Percentiles rank a stretch among this genome's conserved stretches.
Evolutionary conservation across 1,140 invertebrate genomes (phyloP).

Genomic region (Paracyclopina nana): DNA sequence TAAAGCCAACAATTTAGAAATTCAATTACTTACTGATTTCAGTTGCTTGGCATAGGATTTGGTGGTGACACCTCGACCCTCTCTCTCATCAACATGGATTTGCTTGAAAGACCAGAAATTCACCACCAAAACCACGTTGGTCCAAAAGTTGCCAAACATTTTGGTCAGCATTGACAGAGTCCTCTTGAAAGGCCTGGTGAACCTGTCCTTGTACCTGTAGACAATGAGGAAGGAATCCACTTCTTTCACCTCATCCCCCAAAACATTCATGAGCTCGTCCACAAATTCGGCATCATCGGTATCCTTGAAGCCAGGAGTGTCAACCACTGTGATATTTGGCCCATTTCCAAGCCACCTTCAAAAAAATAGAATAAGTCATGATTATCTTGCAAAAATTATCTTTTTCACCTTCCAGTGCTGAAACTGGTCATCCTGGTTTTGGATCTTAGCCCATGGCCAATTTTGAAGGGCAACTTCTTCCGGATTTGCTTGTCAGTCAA

Average conservation of each 20-base stretch:
- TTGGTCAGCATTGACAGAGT: constrained; percentile 8
- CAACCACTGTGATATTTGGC: constrained; percentile 12
- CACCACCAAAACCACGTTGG: constrained; percentile 12
- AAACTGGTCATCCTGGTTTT: constrained; percentile 12
- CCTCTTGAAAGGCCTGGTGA: constrained; percentile 8
- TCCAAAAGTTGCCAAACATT: constrained; percentile 15
- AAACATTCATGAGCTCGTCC: constrained; percentile 14
- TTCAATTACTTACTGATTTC: no score
- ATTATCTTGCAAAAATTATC: neutral
- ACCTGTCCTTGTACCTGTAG: constrained; percentile 15
- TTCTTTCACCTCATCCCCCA: constrained; percentile 13
- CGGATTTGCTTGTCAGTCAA: neutral
- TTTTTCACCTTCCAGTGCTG: neutral
- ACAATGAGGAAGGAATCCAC: constrained; percentile 13
- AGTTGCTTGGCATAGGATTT: constrained; percentile 6
- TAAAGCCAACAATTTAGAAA: no score
- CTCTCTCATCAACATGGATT: constrained; percentile 4
- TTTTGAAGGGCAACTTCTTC: constrained; percentile 8
- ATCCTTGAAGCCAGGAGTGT: constrained; percentile 15
- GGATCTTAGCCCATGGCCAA: constrained; percentile 14
- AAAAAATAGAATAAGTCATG: neutral
- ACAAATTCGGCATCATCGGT: constrained; percentile 10
- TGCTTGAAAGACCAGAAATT: constrained; percentile 15
- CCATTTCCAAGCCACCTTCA: neutral
- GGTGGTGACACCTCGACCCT: constrained; percentile 2